These are phyloP conservation scores for Orius insidiosus DNA, from an alignment of 1,140 invertebrate genomes.

Conservation along the genomic window DNA sequence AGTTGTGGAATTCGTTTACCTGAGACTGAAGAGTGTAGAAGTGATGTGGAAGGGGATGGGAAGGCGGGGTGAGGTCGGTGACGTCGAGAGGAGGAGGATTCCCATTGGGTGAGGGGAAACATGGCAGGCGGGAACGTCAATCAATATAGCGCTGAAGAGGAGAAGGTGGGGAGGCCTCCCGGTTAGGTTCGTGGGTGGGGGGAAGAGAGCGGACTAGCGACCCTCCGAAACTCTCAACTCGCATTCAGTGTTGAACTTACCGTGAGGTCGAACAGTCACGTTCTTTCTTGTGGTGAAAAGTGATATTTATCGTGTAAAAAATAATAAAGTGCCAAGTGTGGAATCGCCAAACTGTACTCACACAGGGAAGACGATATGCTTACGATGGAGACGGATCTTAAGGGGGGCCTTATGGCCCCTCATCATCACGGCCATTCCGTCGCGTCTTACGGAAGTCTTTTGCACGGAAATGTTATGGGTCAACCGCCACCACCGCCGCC, in stretches of 20 bases:
- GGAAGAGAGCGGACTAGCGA: background rate
- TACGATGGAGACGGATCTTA: constrained; percentile 75
- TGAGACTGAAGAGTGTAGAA: constrained; percentile 5
- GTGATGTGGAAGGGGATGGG: constrained; percentile 1
- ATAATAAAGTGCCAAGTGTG: background rate
- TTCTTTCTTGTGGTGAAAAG: background rate
- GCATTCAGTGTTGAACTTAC: constrained; percentile 8
- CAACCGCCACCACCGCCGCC: constrained; percentile 24
- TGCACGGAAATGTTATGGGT: constrained; percentile 27
- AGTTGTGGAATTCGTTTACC: constrained; percentile 18
- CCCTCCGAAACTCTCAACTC: background rate
- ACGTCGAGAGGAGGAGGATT: constrained; percentile 12
- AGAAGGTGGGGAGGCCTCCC: constrained; percentile 4
- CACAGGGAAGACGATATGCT: constrained; percentile 58
- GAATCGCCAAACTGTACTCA: constrained; percentile 42
- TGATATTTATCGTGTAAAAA: background rate
- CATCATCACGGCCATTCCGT: constrained; percentile 25
- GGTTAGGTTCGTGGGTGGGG: constrained; percentile 1
- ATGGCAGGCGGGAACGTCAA: constrained; percentile 21
- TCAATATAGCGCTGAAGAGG: constrained; percentile 17
- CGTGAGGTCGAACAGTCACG: constrained; percentile 8
- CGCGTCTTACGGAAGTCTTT: constrained; percentile 36
- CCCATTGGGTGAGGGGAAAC: constrained; percentile 17
- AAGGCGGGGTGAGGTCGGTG: constrained; percentile 12
- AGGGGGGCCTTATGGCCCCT: constrained; percentile 49